These are phyloP conservation scores for Chrysocyon brachyurus DNA, from an alignment of 2,797 vertebrate genomes.

Conservation along the genomic window DNA sequence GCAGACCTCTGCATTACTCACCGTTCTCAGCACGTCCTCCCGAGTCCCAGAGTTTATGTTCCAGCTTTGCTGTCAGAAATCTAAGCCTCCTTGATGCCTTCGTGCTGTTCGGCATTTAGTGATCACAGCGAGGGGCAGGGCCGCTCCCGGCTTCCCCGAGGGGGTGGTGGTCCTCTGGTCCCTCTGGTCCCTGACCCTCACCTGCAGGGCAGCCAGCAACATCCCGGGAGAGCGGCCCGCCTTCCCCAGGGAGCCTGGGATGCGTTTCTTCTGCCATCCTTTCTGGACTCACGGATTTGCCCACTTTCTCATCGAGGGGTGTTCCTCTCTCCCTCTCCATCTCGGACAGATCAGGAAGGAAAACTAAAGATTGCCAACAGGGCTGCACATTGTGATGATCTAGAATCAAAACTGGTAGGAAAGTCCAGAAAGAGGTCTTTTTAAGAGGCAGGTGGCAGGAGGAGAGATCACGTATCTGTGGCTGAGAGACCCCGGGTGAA, in stretches of 20 bases:
- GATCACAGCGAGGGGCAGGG: neutral
- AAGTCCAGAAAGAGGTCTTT: neutral
- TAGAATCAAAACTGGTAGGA: neutral
- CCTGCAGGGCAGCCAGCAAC: neutral
- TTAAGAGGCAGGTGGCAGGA: neutral
- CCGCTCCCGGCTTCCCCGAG: neutral
- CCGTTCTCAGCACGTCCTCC: neutral
- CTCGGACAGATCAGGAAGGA: neutral
- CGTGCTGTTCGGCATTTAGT: neutral
- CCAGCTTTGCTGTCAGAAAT: neutral
- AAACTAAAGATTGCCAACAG: accelerated
- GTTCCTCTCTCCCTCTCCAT: neutral
- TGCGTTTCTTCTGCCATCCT: accelerated
- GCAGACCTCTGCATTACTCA: neutral
- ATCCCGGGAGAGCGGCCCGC: neutral
- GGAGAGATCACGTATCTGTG: accelerated
- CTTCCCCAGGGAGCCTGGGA: constrained; percentile 42
- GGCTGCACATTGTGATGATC: neutral
- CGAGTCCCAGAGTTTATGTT: neutral
- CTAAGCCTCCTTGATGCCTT: constrained; percentile 41
- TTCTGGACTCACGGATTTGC: accelerated
- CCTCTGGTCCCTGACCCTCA: neutral
- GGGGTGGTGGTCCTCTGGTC: neutral
- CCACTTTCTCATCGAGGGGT: accelerated
- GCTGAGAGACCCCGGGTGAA: neutral